Conservation (phyloP, 2,113 vertebrate genomes). For the Eptesicus fuscus region DNA sequence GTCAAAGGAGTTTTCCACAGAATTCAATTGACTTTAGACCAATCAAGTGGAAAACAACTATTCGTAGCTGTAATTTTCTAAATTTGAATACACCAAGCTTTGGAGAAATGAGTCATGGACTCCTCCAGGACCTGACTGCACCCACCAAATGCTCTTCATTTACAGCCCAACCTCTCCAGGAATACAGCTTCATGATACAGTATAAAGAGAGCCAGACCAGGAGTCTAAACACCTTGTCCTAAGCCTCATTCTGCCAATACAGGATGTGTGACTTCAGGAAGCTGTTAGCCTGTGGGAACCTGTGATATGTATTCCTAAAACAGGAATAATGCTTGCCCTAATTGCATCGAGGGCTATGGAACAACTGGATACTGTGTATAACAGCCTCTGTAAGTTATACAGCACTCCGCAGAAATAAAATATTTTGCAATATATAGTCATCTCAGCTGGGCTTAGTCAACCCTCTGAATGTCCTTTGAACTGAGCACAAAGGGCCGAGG, state of each 20-base stretch:
- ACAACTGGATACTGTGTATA: neutral
- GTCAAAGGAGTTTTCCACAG: conserved; percentile 43
- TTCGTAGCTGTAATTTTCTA: conserved; percentile 61
- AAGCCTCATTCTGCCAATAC: neutral
- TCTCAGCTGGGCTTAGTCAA: neutral
- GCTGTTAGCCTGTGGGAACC: neutral
- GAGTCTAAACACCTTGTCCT: neutral
- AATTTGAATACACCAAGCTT: conserved; percentile 47
- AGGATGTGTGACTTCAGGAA: neutral
- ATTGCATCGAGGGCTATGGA: neutral
- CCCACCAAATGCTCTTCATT: neutral
- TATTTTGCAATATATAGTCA: neutral
- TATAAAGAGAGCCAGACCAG: neutral
- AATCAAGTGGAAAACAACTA: conserved; percentile 64
- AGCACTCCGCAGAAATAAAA: conserved; percentile 39
- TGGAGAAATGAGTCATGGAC: conserved; percentile 46
- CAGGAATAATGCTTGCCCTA: neutral
- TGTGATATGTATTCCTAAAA: neutral
- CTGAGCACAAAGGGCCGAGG: neutral
- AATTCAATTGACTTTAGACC: conserved; percentile 61
- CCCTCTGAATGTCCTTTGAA: conserved; percentile 20
- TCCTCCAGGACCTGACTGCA: neutral
- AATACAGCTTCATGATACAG: neutral
- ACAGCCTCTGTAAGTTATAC: neutral
- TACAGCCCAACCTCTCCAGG: neutral